phyloP scores from a whole-genome alignment of 2,113 vertebrate species.

The Odontesthes bonariensis region DNA sequence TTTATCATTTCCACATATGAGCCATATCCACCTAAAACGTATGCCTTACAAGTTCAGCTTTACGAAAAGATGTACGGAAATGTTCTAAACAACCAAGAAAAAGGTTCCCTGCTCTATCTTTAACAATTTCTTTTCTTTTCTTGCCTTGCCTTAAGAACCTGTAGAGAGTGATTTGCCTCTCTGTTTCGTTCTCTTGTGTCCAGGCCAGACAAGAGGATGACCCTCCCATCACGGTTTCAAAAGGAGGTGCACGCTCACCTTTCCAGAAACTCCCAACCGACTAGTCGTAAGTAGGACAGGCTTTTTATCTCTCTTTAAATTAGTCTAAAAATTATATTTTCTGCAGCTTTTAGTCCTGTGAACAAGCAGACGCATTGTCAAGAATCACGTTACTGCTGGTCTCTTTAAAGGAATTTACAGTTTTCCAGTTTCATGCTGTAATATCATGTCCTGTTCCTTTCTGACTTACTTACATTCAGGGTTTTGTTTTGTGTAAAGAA shows the following conservation, averaged over 20 bases:
- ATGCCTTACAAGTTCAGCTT: background rate
- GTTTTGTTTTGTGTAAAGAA: background rate
- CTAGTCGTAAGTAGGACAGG: slow-evolving; percentile 69
- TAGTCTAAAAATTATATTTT: slow-evolving; percentile 20
- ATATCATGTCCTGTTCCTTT: too few species aligned
- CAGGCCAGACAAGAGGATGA: slow-evolving; percentile 83
- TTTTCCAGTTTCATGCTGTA: too few species aligned
- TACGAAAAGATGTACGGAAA: background rate
- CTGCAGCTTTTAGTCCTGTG: background rate
- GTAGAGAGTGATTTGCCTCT: background rate
- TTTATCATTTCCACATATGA: too few species aligned
- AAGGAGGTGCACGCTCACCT: slow-evolving; percentile 84
- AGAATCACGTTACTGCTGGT: background rate
- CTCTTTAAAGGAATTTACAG: background rate
- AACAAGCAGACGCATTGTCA: background rate
- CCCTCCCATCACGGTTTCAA: slow-evolving; percentile 79
- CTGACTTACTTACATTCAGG: background rate
- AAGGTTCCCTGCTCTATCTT: background rate
- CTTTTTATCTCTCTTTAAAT: slow-evolving; percentile 1
- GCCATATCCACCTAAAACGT: too few species aligned
- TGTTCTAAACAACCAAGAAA: background rate
- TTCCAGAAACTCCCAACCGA: slow-evolving; percentile 77
- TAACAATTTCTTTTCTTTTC: background rate
- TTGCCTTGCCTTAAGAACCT: background rate
- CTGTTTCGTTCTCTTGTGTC: slow-evolving; percentile 31